Conservation (phyloP, 2,888 invertebrate species). For the Pterobdella sp. region DNA sequence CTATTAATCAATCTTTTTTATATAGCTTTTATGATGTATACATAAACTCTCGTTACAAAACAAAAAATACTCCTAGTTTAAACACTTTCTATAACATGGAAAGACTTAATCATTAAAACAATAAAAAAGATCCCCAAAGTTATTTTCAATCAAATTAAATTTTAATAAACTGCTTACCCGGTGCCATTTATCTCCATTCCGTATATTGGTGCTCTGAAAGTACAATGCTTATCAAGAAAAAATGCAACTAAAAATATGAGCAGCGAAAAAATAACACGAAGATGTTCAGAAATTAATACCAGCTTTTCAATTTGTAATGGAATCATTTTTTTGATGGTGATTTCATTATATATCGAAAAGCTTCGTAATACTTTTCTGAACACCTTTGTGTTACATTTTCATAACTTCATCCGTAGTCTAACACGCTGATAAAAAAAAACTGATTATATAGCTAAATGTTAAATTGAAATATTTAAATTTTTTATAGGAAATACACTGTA, state of each 20-base stretch:
- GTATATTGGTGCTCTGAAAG: conserved; percentile 22
- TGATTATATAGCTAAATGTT: not conserved
- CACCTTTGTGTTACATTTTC: no score
- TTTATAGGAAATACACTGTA: no score
- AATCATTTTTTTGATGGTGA: not conserved
- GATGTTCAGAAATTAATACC: not conserved
- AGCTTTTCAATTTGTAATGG: not conserved
- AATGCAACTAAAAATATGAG: not conserved
- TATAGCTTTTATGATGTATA: not conserved
- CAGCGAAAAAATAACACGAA: not conserved
- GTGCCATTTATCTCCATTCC: conserved; percentile 29
- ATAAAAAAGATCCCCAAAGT: not conserved
- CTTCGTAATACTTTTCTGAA: no score
- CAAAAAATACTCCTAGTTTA: not conserved
- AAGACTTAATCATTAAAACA: not conserved
- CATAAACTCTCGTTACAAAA: not conserved
- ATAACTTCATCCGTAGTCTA: not conserved
- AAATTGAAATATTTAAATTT: not conserved
- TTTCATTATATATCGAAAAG: no score
- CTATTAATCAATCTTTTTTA: not conserved
- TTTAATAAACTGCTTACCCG: conserved; percentile 16
- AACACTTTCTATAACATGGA: not conserved
- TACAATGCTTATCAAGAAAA: not conserved
- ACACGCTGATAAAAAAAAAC: not conserved
- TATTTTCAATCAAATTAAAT: not conserved